phyloP scores from a whole-genome alignment of 2,113 vertebrate species.

The Taxidea taxus region DNA sequence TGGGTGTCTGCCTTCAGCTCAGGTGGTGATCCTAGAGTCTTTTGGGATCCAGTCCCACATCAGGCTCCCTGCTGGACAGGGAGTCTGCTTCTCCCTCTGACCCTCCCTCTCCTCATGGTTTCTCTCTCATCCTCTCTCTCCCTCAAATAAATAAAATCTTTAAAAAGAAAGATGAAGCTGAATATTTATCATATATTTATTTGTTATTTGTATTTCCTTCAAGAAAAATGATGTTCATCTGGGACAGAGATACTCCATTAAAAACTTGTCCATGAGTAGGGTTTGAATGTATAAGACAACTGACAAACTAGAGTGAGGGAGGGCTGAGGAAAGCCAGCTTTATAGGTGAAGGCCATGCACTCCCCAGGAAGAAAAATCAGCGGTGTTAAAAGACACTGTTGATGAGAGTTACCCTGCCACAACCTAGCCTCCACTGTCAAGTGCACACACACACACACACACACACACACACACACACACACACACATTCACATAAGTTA shows the following conservation, averaged over 20 bases:
- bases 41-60: no score
- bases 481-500: background rate
- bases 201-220: background rate
- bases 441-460: background rate
- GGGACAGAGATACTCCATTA: background rate
- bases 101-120: no score
- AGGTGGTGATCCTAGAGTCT: no score
- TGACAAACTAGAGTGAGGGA: background rate
- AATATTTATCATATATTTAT: background rate
- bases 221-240: background rate
- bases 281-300: background rate
- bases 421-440: background rate
- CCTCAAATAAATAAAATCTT: no score
- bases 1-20: no score
- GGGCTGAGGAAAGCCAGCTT: background rate
- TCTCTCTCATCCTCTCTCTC: no score
- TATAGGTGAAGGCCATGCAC: background rate
- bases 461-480: background rate
- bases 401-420: background rate
- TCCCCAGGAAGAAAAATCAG: background rate
- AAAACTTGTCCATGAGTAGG: background rate
- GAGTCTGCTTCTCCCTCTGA: no score
- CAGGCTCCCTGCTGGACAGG: no score
- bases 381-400: background rate
- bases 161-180: background rate